A percentile compares a stretch with the other conserved stretches of the same genome.
These are phyloP conservation scores for Petrosia ficiformis DNA, from an alignment of 37 sponge, comb jelly and placozoan species.

Conservation along the genomic window DNA sequence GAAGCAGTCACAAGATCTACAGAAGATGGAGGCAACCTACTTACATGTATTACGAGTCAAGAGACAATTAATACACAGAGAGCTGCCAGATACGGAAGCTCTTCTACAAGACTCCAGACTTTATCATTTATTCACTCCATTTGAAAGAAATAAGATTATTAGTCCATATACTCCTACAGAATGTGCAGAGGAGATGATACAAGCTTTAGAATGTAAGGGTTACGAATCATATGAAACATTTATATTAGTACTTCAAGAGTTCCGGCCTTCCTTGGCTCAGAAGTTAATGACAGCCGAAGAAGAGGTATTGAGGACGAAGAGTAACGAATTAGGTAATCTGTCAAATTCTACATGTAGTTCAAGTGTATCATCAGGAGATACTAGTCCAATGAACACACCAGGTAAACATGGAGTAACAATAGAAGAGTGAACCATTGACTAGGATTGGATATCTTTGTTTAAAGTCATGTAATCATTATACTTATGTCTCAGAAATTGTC, in stretches of 20 bases:
- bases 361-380: too few relatives aligned
- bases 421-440: too few relatives aligned
- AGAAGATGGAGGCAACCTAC: neutral
- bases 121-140: constrained; percentile 7
- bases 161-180: constrained; percentile 3
- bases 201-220: constrained; percentile 20
- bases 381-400: too few relatives aligned
- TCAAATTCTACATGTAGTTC: too few relatives aligned
- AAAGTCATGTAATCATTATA: too few relatives aligned
- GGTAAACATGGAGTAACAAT: too few relatives aligned
- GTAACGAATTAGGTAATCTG: too few relatives aligned
- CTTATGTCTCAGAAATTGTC: too few relatives aligned
- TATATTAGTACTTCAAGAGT: constrained; percentile 2
- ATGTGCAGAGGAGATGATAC: constrained; percentile 38
- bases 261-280: neutral
- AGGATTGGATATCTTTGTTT: too few relatives aligned
- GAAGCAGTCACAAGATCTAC: too few relatives aligned
- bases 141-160: constrained; percentile 25
- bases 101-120: constrained; percentile 19
- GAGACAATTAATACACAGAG: constrained; percentile 8
- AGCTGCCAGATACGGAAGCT: constrained; percentile 10
- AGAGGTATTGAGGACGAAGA: neutral
- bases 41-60: constrained; percentile 6
- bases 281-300: neutral
- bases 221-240: constrained; percentile 21